Evolutionary conservation across 2,888 invertebrate species (phyloP).

Genomic region (Agrenia bidenticulata): DNA sequence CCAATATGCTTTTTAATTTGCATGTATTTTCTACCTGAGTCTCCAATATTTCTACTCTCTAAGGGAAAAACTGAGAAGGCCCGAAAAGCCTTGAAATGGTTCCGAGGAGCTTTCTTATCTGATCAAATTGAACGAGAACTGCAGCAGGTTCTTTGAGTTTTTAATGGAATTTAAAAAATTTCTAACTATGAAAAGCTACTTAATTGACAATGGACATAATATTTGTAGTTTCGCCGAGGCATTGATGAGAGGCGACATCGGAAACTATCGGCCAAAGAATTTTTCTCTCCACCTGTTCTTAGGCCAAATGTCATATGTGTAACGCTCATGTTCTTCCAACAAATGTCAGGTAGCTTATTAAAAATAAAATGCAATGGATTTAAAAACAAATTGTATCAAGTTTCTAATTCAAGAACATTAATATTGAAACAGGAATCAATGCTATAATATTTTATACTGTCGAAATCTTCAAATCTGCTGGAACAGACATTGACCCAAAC

Average conservation of each 20-base stretch:
- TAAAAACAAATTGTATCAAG: not conserved
- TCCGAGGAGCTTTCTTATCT: conserved; percentile 70
- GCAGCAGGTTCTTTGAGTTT: too few relatives aligned
- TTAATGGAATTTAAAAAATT: too few relatives aligned
- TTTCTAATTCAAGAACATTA: conserved; percentile 49
- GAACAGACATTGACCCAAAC: conserved; percentile 60
- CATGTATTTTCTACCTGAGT: conserved; percentile 79
- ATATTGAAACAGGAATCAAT: conserved; percentile 55
- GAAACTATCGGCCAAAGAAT: conserved; percentile 14
- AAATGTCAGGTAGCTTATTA: conserved; percentile 66
- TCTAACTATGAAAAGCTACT: too few relatives aligned
- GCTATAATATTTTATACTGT: conserved; percentile 78
- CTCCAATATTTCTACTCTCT: conserved; percentile 68
- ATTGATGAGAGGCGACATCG: conserved; percentile 13
- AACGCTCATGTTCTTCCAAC: conserved; percentile 81
- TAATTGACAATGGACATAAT: conserved; percentile 64
- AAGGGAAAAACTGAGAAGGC: conserved; percentile 64
- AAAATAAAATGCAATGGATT: too few relatives aligned
- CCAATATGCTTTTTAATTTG: conserved; percentile 62
- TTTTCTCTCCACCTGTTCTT: conserved; percentile 16
- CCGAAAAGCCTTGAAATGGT: conserved; percentile 66
- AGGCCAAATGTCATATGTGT: conserved; percentile 73
- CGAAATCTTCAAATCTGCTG: conserved; percentile 73
- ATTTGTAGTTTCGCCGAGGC: conserved; percentile 35
- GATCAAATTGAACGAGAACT: conserved; percentile 67